Evolutionary conservation across 2,113 vertebrate genomes (phyloP).

Genomic region (Xyliphius kryptos): DNA sequence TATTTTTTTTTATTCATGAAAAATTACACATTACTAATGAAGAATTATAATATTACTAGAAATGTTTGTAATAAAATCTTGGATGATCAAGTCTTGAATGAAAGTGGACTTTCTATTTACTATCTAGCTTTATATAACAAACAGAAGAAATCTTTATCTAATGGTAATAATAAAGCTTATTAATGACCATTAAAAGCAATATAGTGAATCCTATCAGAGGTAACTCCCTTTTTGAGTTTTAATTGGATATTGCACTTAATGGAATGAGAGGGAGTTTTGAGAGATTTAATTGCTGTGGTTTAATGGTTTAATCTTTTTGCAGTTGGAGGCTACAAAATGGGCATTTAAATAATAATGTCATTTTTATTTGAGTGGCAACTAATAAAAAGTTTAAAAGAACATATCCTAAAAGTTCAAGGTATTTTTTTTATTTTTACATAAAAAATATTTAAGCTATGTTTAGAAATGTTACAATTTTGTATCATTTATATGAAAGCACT

Average conservation of each 20-base stretch:
- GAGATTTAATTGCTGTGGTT: conserved; percentile 94
- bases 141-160: conserved; percentile 67
- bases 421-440: not conserved
- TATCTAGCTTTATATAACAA: conserved; percentile 57
- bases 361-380: conserved; percentile 60
- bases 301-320: conserved; percentile 85
- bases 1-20: too few species aligned
- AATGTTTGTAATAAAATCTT: too few species aligned
- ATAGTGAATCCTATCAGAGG: conserved; percentile 87
- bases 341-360: conserved; percentile 78
- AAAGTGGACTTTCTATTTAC: conserved; percentile 44
- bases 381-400: conserved; percentile 50
- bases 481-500: too few species aligned
- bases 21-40: too few species aligned
- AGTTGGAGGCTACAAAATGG: conserved; percentile 82
- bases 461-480: too few species aligned
- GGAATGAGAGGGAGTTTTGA: conserved; percentile 85
- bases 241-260: conserved; percentile 98
- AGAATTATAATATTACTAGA: too few species aligned
- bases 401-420: conserved; percentile 33
- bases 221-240: conserved; percentile 95
- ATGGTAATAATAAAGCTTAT: conserved; percentile 99
- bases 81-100: too few species aligned
- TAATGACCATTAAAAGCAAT: conserved; percentile 99
- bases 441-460: not conserved